These are phyloP conservation scores for Lepidurus arcticus DNA, from an alignment of 1,140 invertebrate genomes.

Conservation along the genomic window DNA sequence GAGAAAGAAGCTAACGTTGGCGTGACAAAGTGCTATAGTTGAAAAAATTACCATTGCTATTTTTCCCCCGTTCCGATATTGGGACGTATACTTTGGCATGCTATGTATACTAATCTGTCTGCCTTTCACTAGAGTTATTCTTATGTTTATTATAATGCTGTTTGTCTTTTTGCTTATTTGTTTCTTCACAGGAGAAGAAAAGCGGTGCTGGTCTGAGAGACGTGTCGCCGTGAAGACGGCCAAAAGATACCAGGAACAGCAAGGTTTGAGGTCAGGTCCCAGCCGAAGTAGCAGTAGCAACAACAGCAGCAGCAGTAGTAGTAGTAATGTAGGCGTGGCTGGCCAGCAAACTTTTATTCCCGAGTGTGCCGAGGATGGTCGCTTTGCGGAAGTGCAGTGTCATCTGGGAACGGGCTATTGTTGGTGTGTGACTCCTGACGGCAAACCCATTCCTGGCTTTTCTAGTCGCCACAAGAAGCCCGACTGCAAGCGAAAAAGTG, in stretches of 20 bases:
- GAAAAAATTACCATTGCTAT: not conserved
- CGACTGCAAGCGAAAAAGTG: conserved; percentile 42
- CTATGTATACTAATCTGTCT: conserved; percentile 5
- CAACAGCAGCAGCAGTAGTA: not conserved
- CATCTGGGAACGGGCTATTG: conserved; percentile 66
- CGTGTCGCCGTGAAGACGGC: conserved; percentile 32
- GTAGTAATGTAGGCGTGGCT: conserved; percentile 33
- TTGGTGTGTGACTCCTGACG: conserved; percentile 76
- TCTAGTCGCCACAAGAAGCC: conserved; percentile 43
- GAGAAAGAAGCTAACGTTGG: not conserved
- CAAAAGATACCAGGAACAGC: conserved; percentile 31
- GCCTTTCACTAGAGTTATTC: conserved; percentile 17
- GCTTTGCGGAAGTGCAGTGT: conserved; percentile 76
- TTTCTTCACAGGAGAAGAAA: conserved; percentile 37
- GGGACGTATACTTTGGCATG: not conserved
- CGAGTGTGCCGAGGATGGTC: conserved; percentile 70
- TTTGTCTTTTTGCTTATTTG: conserved; percentile 28
- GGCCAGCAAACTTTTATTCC: conserved; percentile 47
- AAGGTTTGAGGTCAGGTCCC: conserved; percentile 6
- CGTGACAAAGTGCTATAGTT: conserved; percentile 19
- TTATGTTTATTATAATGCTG: not conserved
- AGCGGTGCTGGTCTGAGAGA: conserved; percentile 49
- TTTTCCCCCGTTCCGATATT: not conserved
- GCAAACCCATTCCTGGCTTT: conserved; percentile 51
- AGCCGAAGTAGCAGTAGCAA: not conserved